phyloP scores from a whole-genome alignment of 1,140 invertebrate species.

The Aporrectodea caliginosa region DNA sequence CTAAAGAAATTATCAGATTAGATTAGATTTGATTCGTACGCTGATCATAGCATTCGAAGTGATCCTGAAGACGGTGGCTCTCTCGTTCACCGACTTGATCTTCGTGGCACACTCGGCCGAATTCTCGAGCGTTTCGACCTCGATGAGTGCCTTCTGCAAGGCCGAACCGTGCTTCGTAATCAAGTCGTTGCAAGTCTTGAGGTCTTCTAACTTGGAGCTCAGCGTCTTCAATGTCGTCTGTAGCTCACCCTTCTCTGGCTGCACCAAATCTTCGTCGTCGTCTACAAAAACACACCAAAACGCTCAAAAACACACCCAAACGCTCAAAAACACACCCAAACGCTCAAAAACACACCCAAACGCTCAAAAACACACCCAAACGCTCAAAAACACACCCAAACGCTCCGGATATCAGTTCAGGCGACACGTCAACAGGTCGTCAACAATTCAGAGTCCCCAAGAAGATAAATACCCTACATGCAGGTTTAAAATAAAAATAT shows the following conservation, averaged over 20 bases:
- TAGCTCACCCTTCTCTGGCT: constrained; percentile 60
- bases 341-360: too few relatives aligned
- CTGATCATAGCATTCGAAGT: constrained; percentile 94
- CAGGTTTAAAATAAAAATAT: too few relatives aligned
- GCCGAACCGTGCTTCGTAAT: constrained; percentile 80
- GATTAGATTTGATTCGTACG: constrained; percentile 67
- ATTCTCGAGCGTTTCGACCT: constrained; percentile 72
- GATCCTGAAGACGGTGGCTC: constrained; percentile 86
- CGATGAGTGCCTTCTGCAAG: constrained; percentile 75
- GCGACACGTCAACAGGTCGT: too few relatives aligned
- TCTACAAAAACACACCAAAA: constrained; percentile 58
- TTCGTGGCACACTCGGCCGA: constrained; percentile 60
- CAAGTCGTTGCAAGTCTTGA: constrained; percentile 84
- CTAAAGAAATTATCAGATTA: too few relatives aligned
- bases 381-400: too few relatives aligned
- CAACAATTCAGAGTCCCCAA: too few relatives aligned
- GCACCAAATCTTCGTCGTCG: constrained; percentile 53
- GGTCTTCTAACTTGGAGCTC: constrained; percentile 70
- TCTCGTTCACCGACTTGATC: constrained; percentile 78
- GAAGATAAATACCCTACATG: too few relatives aligned
- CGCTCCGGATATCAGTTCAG: too few relatives aligned
- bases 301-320: too few relatives aligned
- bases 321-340: too few relatives aligned
- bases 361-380: too few relatives aligned
- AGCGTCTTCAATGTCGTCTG: constrained; percentile 64